Evolutionary conservation across 2,113 vertebrate genomes (phyloP).

Genomic region (Zonotrichia leucophrys): DNA sequence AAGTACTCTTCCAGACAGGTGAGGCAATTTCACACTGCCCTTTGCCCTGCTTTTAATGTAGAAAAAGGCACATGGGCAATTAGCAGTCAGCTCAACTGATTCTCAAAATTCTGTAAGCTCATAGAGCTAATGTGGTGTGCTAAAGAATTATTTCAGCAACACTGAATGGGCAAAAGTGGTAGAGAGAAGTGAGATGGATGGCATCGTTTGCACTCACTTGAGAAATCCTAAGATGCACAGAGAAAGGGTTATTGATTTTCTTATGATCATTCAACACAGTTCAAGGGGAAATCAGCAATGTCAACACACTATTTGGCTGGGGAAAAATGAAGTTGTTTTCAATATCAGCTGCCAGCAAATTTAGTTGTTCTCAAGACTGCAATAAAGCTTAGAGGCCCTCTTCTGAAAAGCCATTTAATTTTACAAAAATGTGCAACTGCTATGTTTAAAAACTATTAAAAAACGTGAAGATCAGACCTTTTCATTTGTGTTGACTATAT

Average conservation of each 20-base stretch:
- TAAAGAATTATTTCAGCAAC: conserved; percentile 6
- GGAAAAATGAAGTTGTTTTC: conserved; percentile 58
- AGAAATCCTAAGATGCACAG: neutral
- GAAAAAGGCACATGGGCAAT: neutral
- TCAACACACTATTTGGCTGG: conserved; percentile 25
- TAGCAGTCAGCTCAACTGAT: neutral
- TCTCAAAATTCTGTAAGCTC: neutral
- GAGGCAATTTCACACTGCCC: neutral
- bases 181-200: conserved; percentile 43
- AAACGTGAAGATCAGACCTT: conserved; percentile 21
- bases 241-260: conserved; percentile 55
- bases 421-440: neutral
- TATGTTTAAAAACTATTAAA: conserved; percentile 24
- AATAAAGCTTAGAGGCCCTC: conserved; percentile 40
- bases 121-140: neutral
- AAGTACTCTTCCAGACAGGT: neutral
- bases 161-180: neutral
- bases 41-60: neutral
- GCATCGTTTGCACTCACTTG: neutral
- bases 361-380: conserved; percentile 24
- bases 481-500: conserved; percentile 16
- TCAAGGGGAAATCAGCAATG: conserved; percentile 49
- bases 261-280: conserved; percentile 42
- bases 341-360: conserved; percentile 43
- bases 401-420: conserved; percentile 47